Base-by-base conservation (phyloP, 2,888 invertebrate species). In the Tanytarsus gracilentus region DNA sequence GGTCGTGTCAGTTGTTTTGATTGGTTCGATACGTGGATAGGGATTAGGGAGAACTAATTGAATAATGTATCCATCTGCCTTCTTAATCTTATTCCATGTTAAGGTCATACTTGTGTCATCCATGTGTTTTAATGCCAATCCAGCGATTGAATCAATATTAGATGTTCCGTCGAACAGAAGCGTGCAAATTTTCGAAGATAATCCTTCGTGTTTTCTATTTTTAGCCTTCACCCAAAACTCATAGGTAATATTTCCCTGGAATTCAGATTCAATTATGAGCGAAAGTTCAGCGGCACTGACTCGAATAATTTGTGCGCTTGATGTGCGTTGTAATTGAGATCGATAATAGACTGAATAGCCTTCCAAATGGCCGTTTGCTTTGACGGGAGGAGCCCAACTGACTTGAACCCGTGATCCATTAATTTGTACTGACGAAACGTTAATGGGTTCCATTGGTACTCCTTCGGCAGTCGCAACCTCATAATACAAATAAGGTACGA, bases 401-500 rank as follows among this genome's bases (percentile, higher is more conserved):
- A 89, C 75, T 63, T 80, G 75, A 14, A 89, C 78, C n/a, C 81
- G 73, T 1, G 78, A 77, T 0, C 82, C 83, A 65, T 83, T 80
- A 63, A 77, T 73, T 68, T 88, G 87, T 0, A 74, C 75, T 0
- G 82, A 83, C 0, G 78, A 78, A 0, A 90, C 72, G 58, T 82
- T 80, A 62, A 76, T 74, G 0, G 90, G 89, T n/a, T 81, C 78
- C 4, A 80, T 80, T 0, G 90, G 88, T 3, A 79, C 79, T 58
- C 83, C 84, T 74, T 86, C 85, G 0, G 76, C 77, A 0, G 89
- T 89, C n/a, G 74, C 80, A 0, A 80, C 78, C 51, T 78, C 75
- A 4, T 79, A 74, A 67, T 77, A 84, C 66, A 80, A 79, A 40
- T 79, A 80, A 0, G 88, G 85, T 0, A 84, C 79, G 63, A 81